Evolutionary conservation across 1,140 invertebrate species (phyloP), one percentile per base, ranked within the genome.

Genomic region (Ceratitis capitata): DNA sequence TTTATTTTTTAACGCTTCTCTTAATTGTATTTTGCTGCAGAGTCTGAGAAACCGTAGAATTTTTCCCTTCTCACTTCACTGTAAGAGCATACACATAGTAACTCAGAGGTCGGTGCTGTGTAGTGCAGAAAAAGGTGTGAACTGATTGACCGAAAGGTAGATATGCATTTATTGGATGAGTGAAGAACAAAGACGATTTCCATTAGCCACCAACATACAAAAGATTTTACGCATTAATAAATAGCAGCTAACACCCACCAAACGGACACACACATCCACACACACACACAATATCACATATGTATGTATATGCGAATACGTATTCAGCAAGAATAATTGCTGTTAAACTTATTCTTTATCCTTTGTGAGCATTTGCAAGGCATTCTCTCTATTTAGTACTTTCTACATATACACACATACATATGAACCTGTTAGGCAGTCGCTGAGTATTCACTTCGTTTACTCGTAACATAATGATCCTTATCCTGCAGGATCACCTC

Each of bases 221-320:
- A 78, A 78, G 69, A 78, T 78, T 78, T 78, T 45, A 78, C 69
- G 69, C 69, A 78, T 78, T 78, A 78, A 78, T 45, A 78, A 74
- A 78, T 78, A 78, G 39, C 69, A 45, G 69, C n/a, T n/a, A 19
- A 78, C 69, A 45, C 69, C 69, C 69, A 47, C 39, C 35, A 26
- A 6, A 45, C 23, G 3, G 3, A 23, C 39, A 47, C 39, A 45
- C 42, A 26, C 9, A 3, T n/a, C 42, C n/a, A 29, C 35, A 45
- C 0, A 26, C n/a, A 61, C 26, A 6, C 56, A 1, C 23, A 29
- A 19, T 4, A n/a, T n/a, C n/a, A n/a, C n/a, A n/a, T n/a, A n/a
- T n/a, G n/a, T n/a, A n/a, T n/a, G n/a, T n/a, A n/a, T n/a, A n/a
- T n/a, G n/a, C n/a, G n/a, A n/a, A n/a, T n/a, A n/a, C n/a, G n/a